Percentiles rank a stretch among this genome's conserved stretches.
Evolutionary conservation across 2,113 vertebrate species (phyloP).

Genomic region (Alethe diademata): DNA sequence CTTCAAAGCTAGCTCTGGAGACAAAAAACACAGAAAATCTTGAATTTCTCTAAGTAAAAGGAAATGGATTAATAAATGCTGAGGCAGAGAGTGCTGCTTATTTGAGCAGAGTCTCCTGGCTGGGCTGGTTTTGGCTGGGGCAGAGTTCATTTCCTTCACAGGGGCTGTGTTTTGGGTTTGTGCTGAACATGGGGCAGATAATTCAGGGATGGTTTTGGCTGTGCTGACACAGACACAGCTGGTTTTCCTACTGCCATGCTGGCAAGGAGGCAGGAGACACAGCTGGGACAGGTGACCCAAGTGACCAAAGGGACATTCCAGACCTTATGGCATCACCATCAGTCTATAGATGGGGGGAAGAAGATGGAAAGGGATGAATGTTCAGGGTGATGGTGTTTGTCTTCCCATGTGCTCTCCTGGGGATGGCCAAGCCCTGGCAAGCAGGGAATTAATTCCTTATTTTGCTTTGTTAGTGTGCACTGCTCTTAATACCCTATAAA

Average conservation of each 20-base stretch:
- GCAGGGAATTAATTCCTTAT: neutral
- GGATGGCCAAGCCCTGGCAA: neutral
- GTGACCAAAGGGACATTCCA: neutral
- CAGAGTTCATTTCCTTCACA: neutral
- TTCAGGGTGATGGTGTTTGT: neutral
- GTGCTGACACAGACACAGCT: neutral
- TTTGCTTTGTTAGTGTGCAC: neutral
- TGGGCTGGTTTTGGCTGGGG: neutral
- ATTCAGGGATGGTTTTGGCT: neutral
- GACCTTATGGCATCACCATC: neutral
- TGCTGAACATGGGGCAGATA: neutral
- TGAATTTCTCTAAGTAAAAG: neutral
- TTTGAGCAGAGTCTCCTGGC: rapidly evolving
- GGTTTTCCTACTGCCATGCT: neutral
- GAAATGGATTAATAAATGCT: neutral
- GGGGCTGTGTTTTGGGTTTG: neutral
- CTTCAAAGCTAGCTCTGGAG: neutral
- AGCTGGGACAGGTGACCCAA: neutral
- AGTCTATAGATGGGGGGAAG: neutral
- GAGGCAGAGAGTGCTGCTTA: neutral
- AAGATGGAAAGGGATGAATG: neutral
- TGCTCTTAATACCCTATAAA: neutral
- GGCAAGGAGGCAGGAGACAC: neutral
- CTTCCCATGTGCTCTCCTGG: neutral
- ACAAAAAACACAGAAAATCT: neutral